Evolutionary conservation across 2,888 invertebrate species (phyloP), one percentile per base, ranked within the genome.

Genomic region (Chrysolina americana): DNA sequence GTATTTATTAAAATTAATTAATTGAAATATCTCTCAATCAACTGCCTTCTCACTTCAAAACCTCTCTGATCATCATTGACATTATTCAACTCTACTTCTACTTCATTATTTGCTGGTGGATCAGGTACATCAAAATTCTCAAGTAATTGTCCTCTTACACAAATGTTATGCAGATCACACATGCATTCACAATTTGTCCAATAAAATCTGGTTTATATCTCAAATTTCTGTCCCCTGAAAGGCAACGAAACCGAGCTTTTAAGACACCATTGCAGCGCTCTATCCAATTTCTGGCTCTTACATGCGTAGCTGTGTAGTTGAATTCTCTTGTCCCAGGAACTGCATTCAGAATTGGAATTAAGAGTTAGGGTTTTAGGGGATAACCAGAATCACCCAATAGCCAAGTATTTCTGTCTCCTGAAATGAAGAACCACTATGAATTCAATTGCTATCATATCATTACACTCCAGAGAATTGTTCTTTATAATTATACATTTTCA

Each of bases 301-400:
- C 21, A 44, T 65, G 65, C 23, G 23, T 21, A 23, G 23, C 13
- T 59, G 59, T 59, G 59, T 59, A 59, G 59, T 23, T 10, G 21
- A 59, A 59, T 59, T 59, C 9, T 59, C 65, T n/a, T n/a, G n/a
- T n/a, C n/a, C n/a, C n/a, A n/a, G n/a, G n/a, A n/a, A n/a, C n/a
- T n/a, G n/a, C n/a, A 71, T 71, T 72, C 28, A 17, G 17, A 21
- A 79, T 50, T 65, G 79, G 76, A 36, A 77, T 73, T 65, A 77
- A 65, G 28, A 78, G 65, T 64, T 70, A 78, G 19, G 76, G 76
- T 71, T 74, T 56, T 44, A 68, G 50, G 21, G 66, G 28, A 66
- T 66, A n/a, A n/a, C n/a, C n/a, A n/a, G n/a, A n/a, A n/a, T n/a
- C 48, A 21, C 53, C 68, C 28, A 28, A 28, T 28, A 28, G 28